Conservation (phyloP, 2,888 invertebrate genomes). For the Patella depressa region DNA sequence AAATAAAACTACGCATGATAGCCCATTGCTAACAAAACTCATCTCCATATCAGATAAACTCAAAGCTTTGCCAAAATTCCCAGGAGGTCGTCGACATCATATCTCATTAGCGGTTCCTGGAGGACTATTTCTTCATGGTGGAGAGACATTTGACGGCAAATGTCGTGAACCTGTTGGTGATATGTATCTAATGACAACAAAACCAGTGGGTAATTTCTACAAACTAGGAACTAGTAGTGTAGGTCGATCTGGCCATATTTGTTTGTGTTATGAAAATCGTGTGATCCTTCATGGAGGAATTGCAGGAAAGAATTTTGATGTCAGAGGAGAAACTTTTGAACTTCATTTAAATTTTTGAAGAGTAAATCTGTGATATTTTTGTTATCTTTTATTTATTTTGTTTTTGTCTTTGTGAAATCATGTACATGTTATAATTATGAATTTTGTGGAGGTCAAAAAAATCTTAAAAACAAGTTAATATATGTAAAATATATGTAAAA, state of each 20-base stretch:
- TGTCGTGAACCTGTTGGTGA: constrained; percentile 66
- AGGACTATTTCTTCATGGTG: constrained; percentile 65
- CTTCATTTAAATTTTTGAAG: background rate
- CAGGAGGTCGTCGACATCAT: constrained; percentile 67
- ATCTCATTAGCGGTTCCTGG: constrained; percentile 51
- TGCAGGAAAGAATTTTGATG: constrained; percentile 38
- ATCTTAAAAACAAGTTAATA: too few relatives aligned
- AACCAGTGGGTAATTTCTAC: constrained; percentile 50
- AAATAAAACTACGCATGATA: constrained; percentile 6
- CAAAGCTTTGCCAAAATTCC: constrained; percentile 56
- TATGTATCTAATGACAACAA: constrained; percentile 55
- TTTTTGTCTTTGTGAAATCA: too few relatives aligned
- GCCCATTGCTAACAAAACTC: constrained; percentile 16
- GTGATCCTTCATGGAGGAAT: constrained; percentile 67
- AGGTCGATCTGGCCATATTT: constrained; percentile 63
- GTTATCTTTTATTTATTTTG: too few relatives aligned
- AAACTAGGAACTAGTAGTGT: constrained; percentile 52
- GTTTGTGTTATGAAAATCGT: constrained; percentile 45
- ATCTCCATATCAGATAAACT: constrained; percentile 28
- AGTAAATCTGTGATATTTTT: too few relatives aligned
- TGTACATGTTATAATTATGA: too few relatives aligned
- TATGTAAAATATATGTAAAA: too few relatives aligned
- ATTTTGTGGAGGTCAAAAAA: too few relatives aligned
- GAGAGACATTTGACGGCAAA: constrained; percentile 70
- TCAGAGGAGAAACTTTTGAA: constrained; percentile 2